Evolutionary conservation across 2,888 invertebrate genomes (phyloP).

Genomic region (Bedellia somnulentella): DNA sequence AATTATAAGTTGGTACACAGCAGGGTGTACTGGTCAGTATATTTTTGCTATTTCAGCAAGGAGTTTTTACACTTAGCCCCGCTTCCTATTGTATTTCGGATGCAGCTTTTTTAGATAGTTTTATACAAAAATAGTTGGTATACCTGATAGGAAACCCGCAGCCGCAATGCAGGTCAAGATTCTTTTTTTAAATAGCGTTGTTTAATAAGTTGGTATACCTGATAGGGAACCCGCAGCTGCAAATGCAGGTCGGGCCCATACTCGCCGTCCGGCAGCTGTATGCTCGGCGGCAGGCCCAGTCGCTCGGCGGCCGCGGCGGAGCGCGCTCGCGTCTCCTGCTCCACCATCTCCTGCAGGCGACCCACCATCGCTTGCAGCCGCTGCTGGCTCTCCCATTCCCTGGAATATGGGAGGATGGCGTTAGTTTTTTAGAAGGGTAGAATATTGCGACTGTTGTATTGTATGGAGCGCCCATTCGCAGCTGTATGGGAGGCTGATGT

Average conservation of each 20-base stretch:
- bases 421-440: too few species aligned
- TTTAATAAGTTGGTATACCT: slow-evolving; percentile 32
- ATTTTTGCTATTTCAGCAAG: too few species aligned
- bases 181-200: neutral
- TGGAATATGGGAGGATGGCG: slow-evolving; percentile 43
- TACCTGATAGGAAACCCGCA: slow-evolving; percentile 68
- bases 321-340: slow-evolving; percentile 51
- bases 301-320: slow-evolving; percentile 52
- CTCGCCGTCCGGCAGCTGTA: slow-evolving; percentile 68
- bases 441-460: too few species aligned
- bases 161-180: slow-evolving; percentile 62
- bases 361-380: slow-evolving; percentile 59
- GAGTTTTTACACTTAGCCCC: too few species aligned
- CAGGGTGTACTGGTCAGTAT: too few species aligned
- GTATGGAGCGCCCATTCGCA: too few species aligned
- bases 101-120: too few species aligned
- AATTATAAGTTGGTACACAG: too few species aligned
- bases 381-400: slow-evolving; percentile 69
- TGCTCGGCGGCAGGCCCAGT: slow-evolving; percentile 64
- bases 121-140: neutral
- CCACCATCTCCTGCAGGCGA: slow-evolving; percentile 54
- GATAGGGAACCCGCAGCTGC: slow-evolving; percentile 66
- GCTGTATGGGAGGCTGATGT: too few species aligned
- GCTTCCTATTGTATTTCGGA: too few species aligned
- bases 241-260: slow-evolving; percentile 64